A percentile compares a stretch with the other conserved stretches of the same genome.
These are phyloP conservation scores for Nyctalus aviator DNA, from an alignment of 2,797 vertebrate species.

Conservation along the genomic window DNA sequence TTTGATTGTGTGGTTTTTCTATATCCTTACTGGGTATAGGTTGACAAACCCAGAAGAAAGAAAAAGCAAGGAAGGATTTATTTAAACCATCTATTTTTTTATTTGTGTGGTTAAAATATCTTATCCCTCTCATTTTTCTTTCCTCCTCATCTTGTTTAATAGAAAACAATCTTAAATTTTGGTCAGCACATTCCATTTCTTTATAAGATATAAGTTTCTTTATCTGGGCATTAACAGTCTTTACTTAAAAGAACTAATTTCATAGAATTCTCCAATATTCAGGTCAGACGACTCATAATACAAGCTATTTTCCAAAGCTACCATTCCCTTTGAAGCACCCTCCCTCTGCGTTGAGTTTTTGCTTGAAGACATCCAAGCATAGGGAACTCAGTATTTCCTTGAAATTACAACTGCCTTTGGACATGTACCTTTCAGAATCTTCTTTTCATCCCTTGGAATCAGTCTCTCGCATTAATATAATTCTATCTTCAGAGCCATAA, in stretches of 20 bases:
- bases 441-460: constrained; percentile 58
- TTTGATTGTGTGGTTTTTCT: constrained; percentile 64
- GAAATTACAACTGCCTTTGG: constrained; percentile 40
- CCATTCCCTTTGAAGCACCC: not conserved
- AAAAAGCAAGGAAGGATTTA: not conserved
- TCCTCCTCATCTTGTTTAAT: constrained; percentile 55
- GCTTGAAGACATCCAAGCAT: constrained; percentile 26
- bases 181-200: constrained; percentile 22
- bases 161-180: constrained; percentile 56
- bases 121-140: constrained; percentile 42
- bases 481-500: constrained; percentile 57
- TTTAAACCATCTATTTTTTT: constrained; percentile 58
- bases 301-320: constrained; percentile 45
- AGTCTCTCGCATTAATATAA: constrained; percentile 38
- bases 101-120: constrained; percentile 50
- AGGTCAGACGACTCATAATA: constrained; percentile 10
- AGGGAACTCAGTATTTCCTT: constrained; percentile 50
- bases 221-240: constrained; percentile 37
- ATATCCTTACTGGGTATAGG: constrained; percentile 24
- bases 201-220: constrained; percentile 33
- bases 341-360: constrained; percentile 31
- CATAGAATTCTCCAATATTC: constrained; percentile 45
- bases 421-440: constrained; percentile 44
- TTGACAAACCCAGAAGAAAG: not conserved
- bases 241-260: constrained; percentile 59